phyloP scores from a whole-genome alignment of 2,113 vertebrate genomes.

The Hydrochoerus hydrochaeris region DNA sequence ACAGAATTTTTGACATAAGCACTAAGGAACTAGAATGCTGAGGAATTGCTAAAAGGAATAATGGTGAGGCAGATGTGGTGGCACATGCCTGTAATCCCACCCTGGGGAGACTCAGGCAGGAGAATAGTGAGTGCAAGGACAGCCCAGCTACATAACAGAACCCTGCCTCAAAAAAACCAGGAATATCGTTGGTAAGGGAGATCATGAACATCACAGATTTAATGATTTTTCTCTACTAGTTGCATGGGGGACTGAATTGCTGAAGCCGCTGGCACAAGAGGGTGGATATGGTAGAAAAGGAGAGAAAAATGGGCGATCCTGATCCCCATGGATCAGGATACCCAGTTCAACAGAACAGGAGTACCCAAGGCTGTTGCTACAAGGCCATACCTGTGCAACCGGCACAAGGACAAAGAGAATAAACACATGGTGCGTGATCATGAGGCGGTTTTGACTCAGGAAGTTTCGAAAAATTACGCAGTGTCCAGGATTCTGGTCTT shows the following conservation, averaged over 20 bases:
- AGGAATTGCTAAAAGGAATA: neutral
- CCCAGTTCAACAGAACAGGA: neutral
- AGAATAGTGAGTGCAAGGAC: neutral
- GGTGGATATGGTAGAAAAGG: neutral
- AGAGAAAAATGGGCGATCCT: neutral
- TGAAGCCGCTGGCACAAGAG: neutral
- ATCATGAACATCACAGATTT: neutral
- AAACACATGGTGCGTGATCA: slow-evolving; percentile 95
- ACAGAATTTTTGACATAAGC: slow-evolving; percentile 19
- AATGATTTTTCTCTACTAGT: neutral
- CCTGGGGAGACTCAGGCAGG: neutral
- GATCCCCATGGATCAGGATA: neutral
- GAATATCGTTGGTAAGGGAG: neutral
- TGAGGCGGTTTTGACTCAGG: slow-evolving; percentile 92
- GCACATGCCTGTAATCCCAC: neutral
- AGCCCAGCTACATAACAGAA: neutral
- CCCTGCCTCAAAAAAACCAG: neutral
- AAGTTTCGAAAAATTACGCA: slow-evolving; percentile 90
- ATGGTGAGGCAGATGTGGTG: neutral
- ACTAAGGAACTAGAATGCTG: neutral
- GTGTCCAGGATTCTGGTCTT: slow-evolving; percentile 88
- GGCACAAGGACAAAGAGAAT: slow-evolving; percentile 95
- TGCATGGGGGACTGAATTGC: too few species aligned
- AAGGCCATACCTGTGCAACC: slow-evolving; percentile 91
- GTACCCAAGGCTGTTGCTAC: neutral